phyloP scores from a whole-genome alignment of 2,113 vertebrate genomes.

The Microcebus tavaratra region DNA sequence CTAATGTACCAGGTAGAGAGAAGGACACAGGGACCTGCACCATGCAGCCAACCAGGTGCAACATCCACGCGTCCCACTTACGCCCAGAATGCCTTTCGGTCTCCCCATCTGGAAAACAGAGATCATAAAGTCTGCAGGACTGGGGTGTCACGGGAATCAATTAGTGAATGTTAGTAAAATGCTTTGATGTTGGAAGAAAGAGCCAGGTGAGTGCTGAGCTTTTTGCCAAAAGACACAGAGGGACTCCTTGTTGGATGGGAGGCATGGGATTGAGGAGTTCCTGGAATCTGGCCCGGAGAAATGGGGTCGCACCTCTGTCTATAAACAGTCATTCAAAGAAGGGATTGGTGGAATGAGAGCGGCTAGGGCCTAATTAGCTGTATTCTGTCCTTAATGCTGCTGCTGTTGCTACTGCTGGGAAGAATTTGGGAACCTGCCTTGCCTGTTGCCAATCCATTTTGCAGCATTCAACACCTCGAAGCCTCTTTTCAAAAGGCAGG shows the following conservation, averaged over 20 bases:
- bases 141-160: background rate
- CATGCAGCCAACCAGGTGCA: background rate
- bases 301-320: background rate
- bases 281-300: constrained; percentile 37
- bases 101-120: constrained; percentile 43
- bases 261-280: constrained; percentile 18
- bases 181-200: constrained; percentile 40
- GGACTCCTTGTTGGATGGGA: background rate
- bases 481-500: background rate
- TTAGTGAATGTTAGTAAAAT: background rate
- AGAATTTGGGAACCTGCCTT: background rate
- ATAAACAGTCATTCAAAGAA: background rate
- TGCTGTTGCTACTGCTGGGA: background rate
- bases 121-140: background rate
- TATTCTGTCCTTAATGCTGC: background rate
- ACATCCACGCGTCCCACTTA: background rate
- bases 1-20: background rate
- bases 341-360: background rate
- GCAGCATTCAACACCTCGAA: background rate
- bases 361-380: constrained; percentile 14
- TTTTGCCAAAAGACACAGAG: constrained; percentile 45
- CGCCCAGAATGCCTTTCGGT: background rate
- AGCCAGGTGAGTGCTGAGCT: constrained; percentile 16
- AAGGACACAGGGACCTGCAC: background rate
- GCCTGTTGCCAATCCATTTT: background rate